Percentiles rank a stretch among this genome's conserved stretches.
These are phyloP conservation scores for Rotaria socialis DNA, from an alignment of 2,888 invertebrate genomes.

Conservation along the genomic window DNA sequence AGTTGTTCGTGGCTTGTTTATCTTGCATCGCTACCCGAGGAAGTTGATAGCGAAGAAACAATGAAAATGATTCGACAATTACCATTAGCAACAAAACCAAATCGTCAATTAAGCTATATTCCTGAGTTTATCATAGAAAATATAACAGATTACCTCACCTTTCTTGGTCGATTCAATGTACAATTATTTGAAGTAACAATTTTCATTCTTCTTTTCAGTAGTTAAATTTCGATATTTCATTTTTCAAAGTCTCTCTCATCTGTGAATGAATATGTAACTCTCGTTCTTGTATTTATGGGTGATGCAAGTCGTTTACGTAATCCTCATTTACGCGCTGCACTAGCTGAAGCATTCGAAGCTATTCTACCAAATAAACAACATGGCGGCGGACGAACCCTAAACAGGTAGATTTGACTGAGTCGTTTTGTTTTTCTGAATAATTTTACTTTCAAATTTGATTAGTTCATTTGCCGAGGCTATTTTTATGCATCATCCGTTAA, in stretches of 20 bases:
- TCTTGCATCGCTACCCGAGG: neutral
- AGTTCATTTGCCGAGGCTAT: slow-evolving; percentile 54
- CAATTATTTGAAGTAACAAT: neutral
- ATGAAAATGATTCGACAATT: neutral
- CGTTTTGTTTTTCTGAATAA: slow-evolving; percentile 28
- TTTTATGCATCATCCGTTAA: slow-evolving; percentile 69
- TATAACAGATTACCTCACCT: neutral
- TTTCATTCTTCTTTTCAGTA: neutral
- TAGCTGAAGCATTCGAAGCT: slow-evolving; percentile 82
- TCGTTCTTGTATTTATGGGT: slow-evolving; percentile 75
- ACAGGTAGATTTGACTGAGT: neutral
- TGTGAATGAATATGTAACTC: slow-evolving; percentile 33
- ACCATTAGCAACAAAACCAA: neutral
- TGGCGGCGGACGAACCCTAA: neutral
- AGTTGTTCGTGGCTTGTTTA: slow-evolving; percentile 30
- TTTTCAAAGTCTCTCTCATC: neutral
- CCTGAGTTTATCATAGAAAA: slow-evolving; percentile 30
- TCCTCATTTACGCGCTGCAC: slow-evolving; percentile 81
- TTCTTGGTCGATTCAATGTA: slow-evolving; percentile 12
- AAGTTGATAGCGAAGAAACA: neutral
- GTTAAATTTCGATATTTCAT: neutral
- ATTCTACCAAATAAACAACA: slow-evolving; percentile 66
- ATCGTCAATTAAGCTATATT: slow-evolving; percentile 32
- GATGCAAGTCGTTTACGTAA: slow-evolving; percentile 75
- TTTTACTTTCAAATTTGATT: neutral